Evolutionary conservation across 2,888 invertebrate species (phyloP).

Genomic region (Aspidiotus destructor): DNA sequence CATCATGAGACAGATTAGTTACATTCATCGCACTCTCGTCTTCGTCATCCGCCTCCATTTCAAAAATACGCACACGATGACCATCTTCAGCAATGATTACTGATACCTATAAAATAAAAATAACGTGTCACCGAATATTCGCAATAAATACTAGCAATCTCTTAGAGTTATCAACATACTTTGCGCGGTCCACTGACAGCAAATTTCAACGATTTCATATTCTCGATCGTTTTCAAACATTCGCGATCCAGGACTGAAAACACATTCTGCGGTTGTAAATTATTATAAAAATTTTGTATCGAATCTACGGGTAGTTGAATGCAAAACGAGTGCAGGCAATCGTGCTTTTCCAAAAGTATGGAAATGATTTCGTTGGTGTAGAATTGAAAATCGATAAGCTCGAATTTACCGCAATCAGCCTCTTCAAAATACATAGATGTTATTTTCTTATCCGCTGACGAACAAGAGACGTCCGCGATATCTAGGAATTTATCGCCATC

Average conservation of each 20-base stretch:
- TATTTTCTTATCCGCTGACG: conserved; percentile 6
- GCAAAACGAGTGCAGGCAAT: conserved; percentile 31
- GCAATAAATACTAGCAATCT: too few species aligned
- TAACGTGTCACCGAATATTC: too few species aligned
- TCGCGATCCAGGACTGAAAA: conserved; percentile 21
- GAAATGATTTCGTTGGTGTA: conserved; percentile 64
- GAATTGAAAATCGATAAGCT: conserved; percentile 62
- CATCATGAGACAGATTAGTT: conserved; percentile 27
- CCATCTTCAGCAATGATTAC: conserved; percentile 70
- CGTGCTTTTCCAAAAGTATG: conserved; percentile 52
- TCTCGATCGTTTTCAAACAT: conserved; percentile 51
- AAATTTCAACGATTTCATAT: conserved; percentile 56
- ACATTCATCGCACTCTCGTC: conserved; percentile 67
- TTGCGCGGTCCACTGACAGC: conserved; percentile 76
- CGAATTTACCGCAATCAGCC: conserved; percentile 32
- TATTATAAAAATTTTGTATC: conserved; percentile 13
- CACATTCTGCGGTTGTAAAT: conserved; percentile 17
- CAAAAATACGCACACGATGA: conserved; percentile 73
- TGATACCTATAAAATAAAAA: conserved; percentile 42
- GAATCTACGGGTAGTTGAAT: conserved; percentile 31
- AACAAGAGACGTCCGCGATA: conserved; percentile 18
- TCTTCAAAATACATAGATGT: conserved; percentile 27
- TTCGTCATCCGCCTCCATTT: conserved; percentile 87
- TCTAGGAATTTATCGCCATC: conserved; percentile 6
- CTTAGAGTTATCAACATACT: conserved; percentile 44